Evolutionary conservation across 2,888 invertebrate species (phyloP), one percentile per base, ranked within the genome.

Genomic region (Halocaridina rubra): DNA sequence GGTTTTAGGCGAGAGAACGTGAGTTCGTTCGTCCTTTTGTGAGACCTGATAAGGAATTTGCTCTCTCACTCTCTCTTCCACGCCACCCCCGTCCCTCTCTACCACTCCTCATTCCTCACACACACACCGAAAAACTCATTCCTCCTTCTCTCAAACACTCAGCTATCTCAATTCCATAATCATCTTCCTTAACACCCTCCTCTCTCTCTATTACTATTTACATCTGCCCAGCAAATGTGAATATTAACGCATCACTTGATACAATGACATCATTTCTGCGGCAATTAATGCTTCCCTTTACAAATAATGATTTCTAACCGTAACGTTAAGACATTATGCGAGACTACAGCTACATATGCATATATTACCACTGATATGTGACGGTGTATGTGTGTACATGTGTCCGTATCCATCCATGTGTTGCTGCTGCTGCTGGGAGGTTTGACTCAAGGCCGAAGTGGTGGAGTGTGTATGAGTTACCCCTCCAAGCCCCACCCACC

Each of bases 401-500:
- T 19, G 32, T 69, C 4, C 16, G 69, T 69, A 5, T 13, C 27
- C 19, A 19, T 10, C 61, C n/a, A 13, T 30, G 30, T 10, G 46
- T 2, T 46, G 69, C 69, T 24, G 30, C 59, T 30, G 57, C 71
- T 27, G 46, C 69, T 67, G 71, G 19, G 64, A 10, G 19, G 64
- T 64, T 19, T 64, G 64, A 27, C 67, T 67, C 67, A 67, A 67
- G 67, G 67, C 67, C 67, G 67, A 24, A 27, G 67, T 67, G 67
- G 19, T 22, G 59, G 59, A 22, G 59, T 19, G 46, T 46, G 46
- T 46, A 16, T 46, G 46, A 13, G 46, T 46, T 46, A 10, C 46
- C 16, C 46, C 46, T 2, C 46, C 46, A 13, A 1, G 13, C 2
- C 46, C 64, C 61, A 8, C 10, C 24, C 59, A 22, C 16, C 59